Percentiles rank a stretch among this genome's conserved stretches.
Evolutionary conservation across 2,797 vertebrate genomes (phyloP).

Genomic region (Sebastes vulpes): DNA sequence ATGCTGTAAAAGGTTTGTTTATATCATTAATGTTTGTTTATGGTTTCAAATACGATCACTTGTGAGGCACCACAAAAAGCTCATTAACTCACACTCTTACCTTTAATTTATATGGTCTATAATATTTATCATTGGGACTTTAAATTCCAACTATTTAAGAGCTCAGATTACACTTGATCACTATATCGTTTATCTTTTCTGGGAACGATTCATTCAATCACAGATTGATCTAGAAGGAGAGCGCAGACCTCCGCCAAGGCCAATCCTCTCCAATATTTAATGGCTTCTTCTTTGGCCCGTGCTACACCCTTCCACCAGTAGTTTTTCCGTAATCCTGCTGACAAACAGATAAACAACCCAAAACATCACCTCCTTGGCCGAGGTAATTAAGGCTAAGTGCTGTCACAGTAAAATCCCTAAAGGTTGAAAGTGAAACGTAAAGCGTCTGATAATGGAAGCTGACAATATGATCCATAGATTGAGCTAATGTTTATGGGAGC

Average conservation of each 20-base stretch:
- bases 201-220: slow-evolving; percentile 9
- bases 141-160: neutral
- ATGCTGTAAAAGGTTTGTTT: neutral
- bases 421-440: slow-evolving; percentile 18
- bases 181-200: neutral
- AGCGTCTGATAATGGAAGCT: slow-evolving; percentile 13
- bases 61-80: neutral
- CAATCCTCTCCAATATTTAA: neutral
- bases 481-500: neutral
- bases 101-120: neutral
- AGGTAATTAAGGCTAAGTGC: neutral
- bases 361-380: neutral
- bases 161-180: neutral
- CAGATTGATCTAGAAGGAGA: neutral
- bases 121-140: neutral
- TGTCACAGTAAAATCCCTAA: slow-evolving; percentile 20
- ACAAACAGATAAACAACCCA: neutral
- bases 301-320: neutral
- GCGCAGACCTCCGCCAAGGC: neutral
- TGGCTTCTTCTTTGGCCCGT: neutral
- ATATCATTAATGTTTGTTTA: neutral
- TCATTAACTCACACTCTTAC: neutral
- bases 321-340: neutral
- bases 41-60: neutral
- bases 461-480: slow-evolving; percentile 30